Base-by-base conservation (phyloP, 2,797 vertebrate species). In the Dermochelys coriacea region DNA sequence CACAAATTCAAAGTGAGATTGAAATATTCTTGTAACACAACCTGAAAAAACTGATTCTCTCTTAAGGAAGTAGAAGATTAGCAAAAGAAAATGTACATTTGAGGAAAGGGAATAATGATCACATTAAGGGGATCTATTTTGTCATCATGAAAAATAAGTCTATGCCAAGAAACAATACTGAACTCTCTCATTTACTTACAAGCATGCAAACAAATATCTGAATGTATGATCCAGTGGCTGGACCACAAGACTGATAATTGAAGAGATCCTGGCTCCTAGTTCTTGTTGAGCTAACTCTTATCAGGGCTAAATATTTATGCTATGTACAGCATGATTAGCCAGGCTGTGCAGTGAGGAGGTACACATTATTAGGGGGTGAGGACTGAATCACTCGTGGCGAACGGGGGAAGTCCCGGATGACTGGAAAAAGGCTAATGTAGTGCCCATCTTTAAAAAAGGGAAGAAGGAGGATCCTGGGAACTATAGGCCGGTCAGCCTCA, bases 131-230 rank as follows among this genome's bases (percentile, higher is more conserved):
- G 74, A 77, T 77, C 74, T 47, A 77, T 11, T 27, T 31, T 47
- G 45, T 77, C 15, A 45, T 16, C 4, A 47, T 84, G 94, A 84
- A 59, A 37, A 83, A 75, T 83, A 84, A 96, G 52, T 47, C 81
- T 83, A 87, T 83, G 4, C 57, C 47, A 41, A 93, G 88, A 82
- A 68, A n/a, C 81, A 86, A 84, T 55, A 45, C 34, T 74, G 77
- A n/a, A 45, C 29, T 71, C 88, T 95, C 85, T 84, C 83, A 92
- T 92, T 89, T 86, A 94, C 74, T 80, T 80, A 95, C 94, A 95
- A 93, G 74, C 71, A 93, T 80, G 88, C 88, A 84, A 57, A 71
- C 9, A 84, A 94, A 93, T 37, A 68, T 21, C 57, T 61, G 57
- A 61, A 61, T 8, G 18, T 18, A 64, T 90, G 80, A 93, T 49